These are phyloP conservation scores for Clupea harengus DNA, from an alignment of 2,113 vertebrate genomes.

Conservation along the genomic window DNA sequence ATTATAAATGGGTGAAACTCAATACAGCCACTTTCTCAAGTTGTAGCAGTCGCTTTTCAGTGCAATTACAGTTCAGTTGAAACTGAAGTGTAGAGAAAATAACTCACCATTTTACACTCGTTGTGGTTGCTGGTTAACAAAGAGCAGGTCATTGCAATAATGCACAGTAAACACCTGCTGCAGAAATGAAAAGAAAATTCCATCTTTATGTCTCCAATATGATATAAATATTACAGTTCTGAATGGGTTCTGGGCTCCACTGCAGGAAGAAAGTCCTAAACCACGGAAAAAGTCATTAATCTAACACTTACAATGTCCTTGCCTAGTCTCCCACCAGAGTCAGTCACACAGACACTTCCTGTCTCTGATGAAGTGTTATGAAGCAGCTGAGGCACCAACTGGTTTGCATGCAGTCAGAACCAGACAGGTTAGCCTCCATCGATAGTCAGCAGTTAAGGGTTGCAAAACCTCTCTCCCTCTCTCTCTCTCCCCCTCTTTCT, in stretches of 20 bases:
- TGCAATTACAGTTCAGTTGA: not conserved
- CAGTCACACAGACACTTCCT: not conserved
- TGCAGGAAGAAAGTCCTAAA: not conserved
- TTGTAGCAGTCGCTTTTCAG: not conserved
- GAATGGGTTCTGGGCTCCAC: not conserved
- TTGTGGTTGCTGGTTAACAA: not conserved
- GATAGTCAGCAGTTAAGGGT: not conserved
- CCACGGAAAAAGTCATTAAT: not conserved
- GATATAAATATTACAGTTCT: not conserved
- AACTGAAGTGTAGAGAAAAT: not conserved
- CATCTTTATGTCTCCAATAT: not conserved
- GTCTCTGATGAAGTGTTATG: not conserved
- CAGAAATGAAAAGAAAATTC: not conserved
- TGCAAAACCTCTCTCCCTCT: not conserved
- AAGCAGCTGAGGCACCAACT: not conserved
- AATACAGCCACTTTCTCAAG: not conserved
- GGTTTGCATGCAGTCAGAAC: not conserved
- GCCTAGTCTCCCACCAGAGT: not conserved
- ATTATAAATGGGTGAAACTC: slow-evolving; percentile 5
- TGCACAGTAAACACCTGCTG: not conserved
- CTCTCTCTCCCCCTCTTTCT: not conserved
- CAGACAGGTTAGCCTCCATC: not conserved
- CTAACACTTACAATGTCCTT: not conserved
- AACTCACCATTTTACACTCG: not conserved
- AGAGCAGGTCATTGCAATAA: not conserved